Conservation (phyloP, 2,797 vertebrate species). For the Acrossocheilus wenchowensis region DNA sequence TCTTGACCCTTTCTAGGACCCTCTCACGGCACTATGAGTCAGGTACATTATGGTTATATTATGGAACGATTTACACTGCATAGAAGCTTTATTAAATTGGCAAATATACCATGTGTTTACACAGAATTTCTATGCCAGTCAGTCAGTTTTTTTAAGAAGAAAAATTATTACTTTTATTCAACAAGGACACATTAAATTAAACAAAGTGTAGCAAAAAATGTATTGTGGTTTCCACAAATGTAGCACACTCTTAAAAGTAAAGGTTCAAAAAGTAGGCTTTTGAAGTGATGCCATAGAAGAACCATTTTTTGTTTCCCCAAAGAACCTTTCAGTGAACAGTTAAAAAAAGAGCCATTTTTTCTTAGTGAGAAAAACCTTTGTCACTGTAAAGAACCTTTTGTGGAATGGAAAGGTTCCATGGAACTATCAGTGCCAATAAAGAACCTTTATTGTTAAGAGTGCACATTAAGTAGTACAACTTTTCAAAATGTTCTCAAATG, state of each 20-base stretch:
- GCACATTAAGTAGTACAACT: background rate
- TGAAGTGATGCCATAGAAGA: no score
- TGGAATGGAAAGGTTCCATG: background rate
- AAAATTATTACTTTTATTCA: background rate
- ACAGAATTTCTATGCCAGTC: background rate
- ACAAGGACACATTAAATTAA: background rate
- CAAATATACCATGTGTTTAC: background rate
- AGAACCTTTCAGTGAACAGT: no score
- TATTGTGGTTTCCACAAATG: background rate
- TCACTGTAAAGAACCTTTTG: no score
- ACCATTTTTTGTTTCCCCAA: no score
- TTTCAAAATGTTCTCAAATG: background rate
- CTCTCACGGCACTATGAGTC: conserved; percentile 7
- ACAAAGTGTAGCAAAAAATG: background rate
- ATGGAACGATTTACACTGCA: background rate
- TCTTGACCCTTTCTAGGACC: background rate
- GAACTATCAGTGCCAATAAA: background rate
- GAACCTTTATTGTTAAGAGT: background rate
- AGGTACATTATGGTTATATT: background rate
- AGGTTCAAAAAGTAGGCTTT: no score
- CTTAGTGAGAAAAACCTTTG: no score
- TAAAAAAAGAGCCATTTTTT: no score
- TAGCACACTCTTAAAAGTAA: no score
- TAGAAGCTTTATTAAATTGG: background rate
- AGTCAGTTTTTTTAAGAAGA: background rate